phyloP scores from a whole-genome alignment of 2,113 vertebrate genomes.

The Lepisosteus oculatus region DNA sequence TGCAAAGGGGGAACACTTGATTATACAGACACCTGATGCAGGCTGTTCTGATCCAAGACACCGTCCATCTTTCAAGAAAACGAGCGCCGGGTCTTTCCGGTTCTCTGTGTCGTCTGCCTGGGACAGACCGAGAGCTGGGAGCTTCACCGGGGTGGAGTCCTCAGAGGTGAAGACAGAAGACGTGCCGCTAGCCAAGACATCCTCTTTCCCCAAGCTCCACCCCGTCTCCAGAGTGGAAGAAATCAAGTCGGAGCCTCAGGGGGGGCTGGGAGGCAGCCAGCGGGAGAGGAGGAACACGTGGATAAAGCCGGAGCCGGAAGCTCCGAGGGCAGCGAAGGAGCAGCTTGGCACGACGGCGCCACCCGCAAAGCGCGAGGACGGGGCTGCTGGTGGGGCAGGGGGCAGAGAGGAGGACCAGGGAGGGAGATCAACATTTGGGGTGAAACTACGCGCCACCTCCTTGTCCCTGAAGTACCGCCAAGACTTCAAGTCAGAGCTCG shows the following conservation, averaged over 20 bases:
- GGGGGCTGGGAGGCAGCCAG: slow-evolving; percentile 15
- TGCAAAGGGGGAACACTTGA: slow-evolving; percentile 23
- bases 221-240: slow-evolving; percentile 45
- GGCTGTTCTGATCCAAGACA: slow-evolving; percentile 21
- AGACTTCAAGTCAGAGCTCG: slow-evolving; percentile 45
- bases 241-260: slow-evolving; percentile 42
- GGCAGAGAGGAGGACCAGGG: slow-evolving; percentile 39
- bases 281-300: slow-evolving; percentile 35
- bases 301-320: slow-evolving; percentile 24
- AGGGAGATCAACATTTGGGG: slow-evolving; percentile 69
- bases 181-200: not conserved
- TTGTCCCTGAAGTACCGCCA: slow-evolving; percentile 65
- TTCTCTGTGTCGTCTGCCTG: slow-evolving; percentile 66
- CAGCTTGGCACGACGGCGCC: slow-evolving; percentile 23
- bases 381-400: slow-evolving; percentile 29
- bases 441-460: slow-evolving; percentile 85
- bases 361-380: slow-evolving; percentile 32
- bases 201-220: slow-evolving; percentile 24
- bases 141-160: slow-evolving; percentile 58
- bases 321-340: slow-evolving; percentile 29
- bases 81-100: slow-evolving; percentile 47
- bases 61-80: slow-evolving; percentile 45
- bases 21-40: slow-evolving; percentile 12
- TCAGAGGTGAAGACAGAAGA: slow-evolving; percentile 34
- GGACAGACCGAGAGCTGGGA: slow-evolving; percentile 60